phyloP scores from a whole-genome alignment of 2,888 invertebrate species.

The Drosophila gaucha region DNA sequence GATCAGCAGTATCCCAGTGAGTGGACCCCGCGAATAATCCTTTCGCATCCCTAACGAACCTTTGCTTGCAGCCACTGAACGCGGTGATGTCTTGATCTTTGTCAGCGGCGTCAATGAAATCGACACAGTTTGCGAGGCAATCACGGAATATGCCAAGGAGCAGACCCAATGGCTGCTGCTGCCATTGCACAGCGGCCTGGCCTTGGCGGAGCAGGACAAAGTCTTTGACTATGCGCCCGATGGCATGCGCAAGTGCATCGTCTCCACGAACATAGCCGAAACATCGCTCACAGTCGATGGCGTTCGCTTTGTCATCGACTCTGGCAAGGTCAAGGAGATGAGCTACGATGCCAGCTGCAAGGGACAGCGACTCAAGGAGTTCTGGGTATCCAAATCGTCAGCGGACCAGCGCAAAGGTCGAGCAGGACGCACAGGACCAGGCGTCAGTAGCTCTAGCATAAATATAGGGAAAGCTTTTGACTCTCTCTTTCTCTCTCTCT shows the following conservation, averaged over 20 bases:
- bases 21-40: slow-evolving; percentile 27
- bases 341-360: slow-evolving; percentile 95
- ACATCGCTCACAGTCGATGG: slow-evolving; percentile 99
- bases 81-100: slow-evolving; percentile 97
- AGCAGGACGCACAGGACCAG: slow-evolving; percentile 97
- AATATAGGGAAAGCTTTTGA: no score
- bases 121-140: slow-evolving; percentile 93
- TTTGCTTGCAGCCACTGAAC: slow-evolving; percentile 87
- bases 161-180: slow-evolving; percentile 94
- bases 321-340: slow-evolving; percentile 99
- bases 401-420: slow-evolving; percentile 98
- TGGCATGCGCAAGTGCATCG: slow-evolving; percentile 97
- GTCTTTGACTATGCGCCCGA: slow-evolving; percentile 98
- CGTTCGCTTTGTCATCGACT: slow-evolving; percentile 97
- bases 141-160: slow-evolving; percentile 91
- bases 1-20: slow-evolving; percentile 92
- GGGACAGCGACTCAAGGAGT: slow-evolving; percentile 96
- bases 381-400: slow-evolving; percentile 98
- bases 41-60: not conserved
- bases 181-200: slow-evolving; percentile 96
- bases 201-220: slow-evolving; percentile 97
- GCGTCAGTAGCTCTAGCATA: slow-evolving; percentile 85
- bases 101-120: slow-evolving; percentile 98
- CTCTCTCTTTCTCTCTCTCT: not conserved
- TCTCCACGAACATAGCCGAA: slow-evolving; percentile 99